These are phyloP conservation scores for Pempheris klunzingeri DNA, from an alignment of 2,797 vertebrate genomes.

Conservation along the genomic window DNA sequence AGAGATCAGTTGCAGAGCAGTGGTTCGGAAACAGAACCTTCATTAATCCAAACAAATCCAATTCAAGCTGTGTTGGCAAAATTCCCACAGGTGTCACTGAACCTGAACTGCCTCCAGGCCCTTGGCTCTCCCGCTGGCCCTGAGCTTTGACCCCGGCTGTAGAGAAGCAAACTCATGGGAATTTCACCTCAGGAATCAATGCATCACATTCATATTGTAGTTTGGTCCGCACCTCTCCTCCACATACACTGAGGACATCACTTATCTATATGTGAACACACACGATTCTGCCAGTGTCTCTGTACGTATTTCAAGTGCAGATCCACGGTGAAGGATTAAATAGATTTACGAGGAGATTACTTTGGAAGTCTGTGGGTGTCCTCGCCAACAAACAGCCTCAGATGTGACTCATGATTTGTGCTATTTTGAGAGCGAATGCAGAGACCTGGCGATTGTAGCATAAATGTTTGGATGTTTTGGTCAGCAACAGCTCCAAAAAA, in stretches of 20 bases:
- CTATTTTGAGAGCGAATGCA: slow-evolving; percentile 18
- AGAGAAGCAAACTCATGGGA: not conserved
- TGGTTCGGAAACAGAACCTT: not conserved
- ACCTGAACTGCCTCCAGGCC: not conserved
- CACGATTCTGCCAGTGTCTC: not conserved
- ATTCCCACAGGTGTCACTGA: not conserved
- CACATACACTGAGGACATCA: not conserved
- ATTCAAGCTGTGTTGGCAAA: not conserved
- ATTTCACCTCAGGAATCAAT: slow-evolving; percentile 32
- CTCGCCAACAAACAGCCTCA: slow-evolving; percentile 23
- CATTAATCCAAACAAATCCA: slow-evolving; percentile 1
- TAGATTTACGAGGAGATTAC: slow-evolving; percentile 58
- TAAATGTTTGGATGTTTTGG: slow-evolving; percentile 16
- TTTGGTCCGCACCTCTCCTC: not conserved
- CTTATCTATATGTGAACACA: not conserved
- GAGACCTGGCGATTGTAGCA: slow-evolving; percentile 15
- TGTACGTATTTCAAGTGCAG: slow-evolving; percentile 11
- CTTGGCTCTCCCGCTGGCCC: not conserved
- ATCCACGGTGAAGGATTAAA: slow-evolving; percentile 50
- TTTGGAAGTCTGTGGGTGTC: slow-evolving; percentile 31
- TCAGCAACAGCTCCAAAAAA: not conserved
- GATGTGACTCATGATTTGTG: slow-evolving; percentile 13
- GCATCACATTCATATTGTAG: slow-evolving; percentile 37
- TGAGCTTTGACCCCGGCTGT: slow-evolving; percentile 11
- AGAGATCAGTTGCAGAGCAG: not conserved